A percentile compares a stretch with the other conserved stretches of the same genome.
Conservation (phyloP, 2,888 invertebrate genomes). For the Heteropelma amictum region DNA sequence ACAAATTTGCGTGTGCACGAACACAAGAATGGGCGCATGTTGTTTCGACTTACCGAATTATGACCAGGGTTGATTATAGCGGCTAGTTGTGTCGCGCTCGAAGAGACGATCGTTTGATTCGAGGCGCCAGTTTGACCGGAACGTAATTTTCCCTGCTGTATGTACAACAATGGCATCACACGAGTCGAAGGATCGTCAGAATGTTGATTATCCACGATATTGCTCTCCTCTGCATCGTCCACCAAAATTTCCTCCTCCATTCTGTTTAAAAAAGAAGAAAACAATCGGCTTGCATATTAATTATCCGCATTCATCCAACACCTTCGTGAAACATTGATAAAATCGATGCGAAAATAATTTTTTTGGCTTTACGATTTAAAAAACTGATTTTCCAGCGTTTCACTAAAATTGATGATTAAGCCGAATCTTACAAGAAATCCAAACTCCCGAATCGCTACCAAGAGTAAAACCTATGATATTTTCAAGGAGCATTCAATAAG, state of each 20-base stretch:
- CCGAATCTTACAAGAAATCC: no score
- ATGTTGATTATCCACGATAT: conserved; percentile 59
- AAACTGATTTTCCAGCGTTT: no score
- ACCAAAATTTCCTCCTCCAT: conserved; percentile 74
- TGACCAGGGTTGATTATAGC: conserved; percentile 72
- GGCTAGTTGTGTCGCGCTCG: conserved; percentile 68
- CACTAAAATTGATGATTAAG: no score
- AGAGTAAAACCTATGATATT: no score
- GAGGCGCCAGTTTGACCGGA: conserved; percentile 64
- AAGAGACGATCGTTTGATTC: conserved; percentile 68
- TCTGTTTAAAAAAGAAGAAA: conserved; percentile 56
- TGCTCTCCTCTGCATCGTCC: conserved; percentile 68
- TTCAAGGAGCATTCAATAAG: no score
- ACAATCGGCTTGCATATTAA: no score
- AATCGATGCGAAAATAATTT: no score
- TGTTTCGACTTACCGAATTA: conserved; percentile 68
- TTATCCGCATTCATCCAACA: no score
- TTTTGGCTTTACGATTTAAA: no score
- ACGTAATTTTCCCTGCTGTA: conserved; percentile 72
- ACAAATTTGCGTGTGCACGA: background rate
- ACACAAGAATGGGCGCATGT: no score
- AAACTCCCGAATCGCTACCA: no score
- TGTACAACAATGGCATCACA: conserved; percentile 74
- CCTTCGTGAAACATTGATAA: no score
- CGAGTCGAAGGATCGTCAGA: conserved; percentile 62